These are phyloP conservation scores for Cuculus canorus DNA, from an alignment of 2,797 vertebrate genomes.

Conservation along the genomic window DNA sequence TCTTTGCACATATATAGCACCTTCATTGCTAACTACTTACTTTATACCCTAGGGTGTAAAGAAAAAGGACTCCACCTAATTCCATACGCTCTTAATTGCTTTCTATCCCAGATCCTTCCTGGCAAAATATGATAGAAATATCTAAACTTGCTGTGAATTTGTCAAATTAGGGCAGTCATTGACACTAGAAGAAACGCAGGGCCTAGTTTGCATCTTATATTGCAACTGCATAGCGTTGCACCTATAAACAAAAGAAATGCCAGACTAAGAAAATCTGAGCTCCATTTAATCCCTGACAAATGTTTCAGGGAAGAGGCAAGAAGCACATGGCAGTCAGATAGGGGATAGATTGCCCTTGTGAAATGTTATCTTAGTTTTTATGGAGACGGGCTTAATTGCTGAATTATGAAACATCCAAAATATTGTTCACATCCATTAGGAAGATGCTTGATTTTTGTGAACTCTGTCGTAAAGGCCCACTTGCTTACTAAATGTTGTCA, in stretches of 20 bases:
- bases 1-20: conserved; percentile 52
- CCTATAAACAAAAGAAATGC: conserved; percentile 59
- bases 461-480: conserved; percentile 45
- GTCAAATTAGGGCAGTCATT: conserved; percentile 56
- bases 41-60: conserved; percentile 57
- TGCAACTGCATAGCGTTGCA: conserved; percentile 10
- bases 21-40: conserved; percentile 51
- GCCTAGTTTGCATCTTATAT: conserved; percentile 36
- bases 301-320: conserved; percentile 50
- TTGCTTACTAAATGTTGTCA: conserved; percentile 51
- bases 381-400: conserved; percentile 53
- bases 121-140: conserved; percentile 47
- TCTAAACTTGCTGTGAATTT: conserved; percentile 37
- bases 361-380: conserved; percentile 58
- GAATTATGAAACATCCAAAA: conserved; percentile 59
- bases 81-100: conserved; percentile 49
- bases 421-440: conserved; percentile 57
- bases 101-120: conserved; percentile 47
- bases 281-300: conserved; percentile 56
- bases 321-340: conserved; percentile 46
- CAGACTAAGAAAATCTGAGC: conserved; percentile 60
- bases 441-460: conserved; percentile 32
- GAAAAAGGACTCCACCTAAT: conserved; percentile 56
- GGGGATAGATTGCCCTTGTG: conserved; percentile 49
- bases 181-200: conserved; percentile 22